Evolutionary conservation across 2,113 vertebrate species (phyloP), one percentile per base, ranked within the genome.

Genomic region (Dunckerocampus dactyliophorus): DNA sequence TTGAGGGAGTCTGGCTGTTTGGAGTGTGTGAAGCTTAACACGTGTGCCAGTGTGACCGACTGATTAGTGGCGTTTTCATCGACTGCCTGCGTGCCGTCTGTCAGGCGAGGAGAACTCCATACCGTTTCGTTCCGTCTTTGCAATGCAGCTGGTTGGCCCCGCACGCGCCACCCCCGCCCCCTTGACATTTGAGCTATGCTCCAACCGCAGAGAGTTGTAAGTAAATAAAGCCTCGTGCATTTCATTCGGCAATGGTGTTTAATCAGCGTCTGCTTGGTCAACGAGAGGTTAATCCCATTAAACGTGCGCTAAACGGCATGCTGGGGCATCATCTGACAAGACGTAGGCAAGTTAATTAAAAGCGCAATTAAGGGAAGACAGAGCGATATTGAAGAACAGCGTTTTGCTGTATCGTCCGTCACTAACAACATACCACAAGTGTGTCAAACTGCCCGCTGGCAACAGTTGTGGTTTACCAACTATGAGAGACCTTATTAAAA

Each of bases 351-450:
- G 74, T 84, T 88, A 84, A 89, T 89, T 87, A 86, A 85, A 84
- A 84, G 81, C 77, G 79, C 76, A 80, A 81, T 87, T 86, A 84
- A 89, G 79, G 77, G 69, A 83, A 75, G 82, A 87, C 77, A 75
- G 69, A 39, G 19, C 46, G 52, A 73, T 50, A 59, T 59, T 58
- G 39, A 61, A 68, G 54, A 62, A 59, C 57, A 47, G 57, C 7
- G 39, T 63, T 67, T 47, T 56, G 37, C 21, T 62, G 49, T 53
- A 48, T 43, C 11, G 50, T 69, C 57, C 72, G 60, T 81, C 74
- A 70, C 54, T 53, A 63, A 67, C 71, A 77, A 67, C 75, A 72
- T 70, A 77, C 61, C 69, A 79, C 82, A 87, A 76, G 75, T 85
- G 84, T 67, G 82, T 82, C 62, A 53, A 75, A 73, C 59, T 70